Evolutionary conservation across 2,113 vertebrate species (phyloP).

Genomic region (Rynchops niger): DNA sequence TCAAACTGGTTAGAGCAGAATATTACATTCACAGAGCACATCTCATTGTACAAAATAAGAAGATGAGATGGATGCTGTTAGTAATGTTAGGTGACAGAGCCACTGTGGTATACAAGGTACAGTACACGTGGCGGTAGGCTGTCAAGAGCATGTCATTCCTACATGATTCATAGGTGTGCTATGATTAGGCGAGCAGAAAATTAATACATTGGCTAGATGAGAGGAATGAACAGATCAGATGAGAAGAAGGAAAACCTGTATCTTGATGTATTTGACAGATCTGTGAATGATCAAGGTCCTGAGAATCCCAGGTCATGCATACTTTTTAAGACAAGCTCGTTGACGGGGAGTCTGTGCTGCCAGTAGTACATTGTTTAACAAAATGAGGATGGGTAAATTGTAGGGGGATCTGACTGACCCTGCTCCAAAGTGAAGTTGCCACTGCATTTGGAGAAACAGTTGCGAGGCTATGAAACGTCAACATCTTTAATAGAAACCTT

Average conservation of each 20-base stretch:
- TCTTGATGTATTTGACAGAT: not conserved
- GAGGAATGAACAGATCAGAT: not conserved
- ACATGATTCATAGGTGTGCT: not conserved
- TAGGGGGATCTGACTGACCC: not conserved
- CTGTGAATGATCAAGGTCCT: not conserved
- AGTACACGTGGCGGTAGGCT: not conserved
- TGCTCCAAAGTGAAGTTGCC: not conserved
- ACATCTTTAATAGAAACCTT: not conserved
- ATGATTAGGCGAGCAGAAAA: not conserved
- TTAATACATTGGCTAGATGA: not conserved
- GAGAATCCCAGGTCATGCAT: not conserved
- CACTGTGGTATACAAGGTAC: not conserved
- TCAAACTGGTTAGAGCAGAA: not conserved
- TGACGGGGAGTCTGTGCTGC: not conserved
- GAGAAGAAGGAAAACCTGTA: not conserved
- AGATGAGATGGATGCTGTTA: slow-evolving; percentile 6
- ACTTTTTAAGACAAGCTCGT: not conserved
- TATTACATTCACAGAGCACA: not conserved
- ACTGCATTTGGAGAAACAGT: not conserved
- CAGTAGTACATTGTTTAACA: not conserved
- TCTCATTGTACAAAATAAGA: not conserved
- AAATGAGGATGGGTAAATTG: not conserved
- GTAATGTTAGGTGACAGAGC: slow-evolving; percentile 5
- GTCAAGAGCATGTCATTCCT: not conserved
- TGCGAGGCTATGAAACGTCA: not conserved